Evolutionary conservation across 2,888 invertebrate genomes (phyloP).

Genomic region (Mesochorus sp.): DNA sequence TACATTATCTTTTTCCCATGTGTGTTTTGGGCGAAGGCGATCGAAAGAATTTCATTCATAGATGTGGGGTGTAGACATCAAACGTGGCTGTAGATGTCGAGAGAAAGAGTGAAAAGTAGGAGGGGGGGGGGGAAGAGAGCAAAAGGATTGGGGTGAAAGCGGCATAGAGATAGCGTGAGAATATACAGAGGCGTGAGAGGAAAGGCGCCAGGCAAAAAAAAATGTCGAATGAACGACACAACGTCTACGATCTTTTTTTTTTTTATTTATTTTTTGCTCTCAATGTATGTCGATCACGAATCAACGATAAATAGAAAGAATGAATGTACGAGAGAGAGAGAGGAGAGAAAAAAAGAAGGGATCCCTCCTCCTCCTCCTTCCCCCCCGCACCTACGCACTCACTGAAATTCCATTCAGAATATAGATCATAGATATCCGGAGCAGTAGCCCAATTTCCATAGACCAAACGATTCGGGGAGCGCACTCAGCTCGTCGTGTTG

Average conservation of each 20-base stretch:
- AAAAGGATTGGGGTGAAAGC: conserved; percentile 53
- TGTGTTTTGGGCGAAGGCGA: conserved; percentile 54
- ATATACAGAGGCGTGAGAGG: conserved; percentile 31
- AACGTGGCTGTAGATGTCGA: conserved; percentile 59
- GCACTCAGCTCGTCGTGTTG: neutral
- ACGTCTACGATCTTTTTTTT: neutral
- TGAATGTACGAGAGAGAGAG: neutral
- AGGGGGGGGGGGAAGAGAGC: conserved; percentile 11
- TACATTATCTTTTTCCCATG: conserved; percentile 50
- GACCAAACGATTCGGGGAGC: conserved; percentile 22
- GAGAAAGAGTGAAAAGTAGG: conserved; percentile 56
- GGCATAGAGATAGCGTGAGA: conserved; percentile 55
- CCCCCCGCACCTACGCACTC: conserved; percentile 50
- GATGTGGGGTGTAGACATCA: conserved; percentile 69
- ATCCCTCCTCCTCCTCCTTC: neutral
- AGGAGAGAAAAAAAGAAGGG: conserved; percentile 18
- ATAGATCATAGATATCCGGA: conserved; percentile 51
- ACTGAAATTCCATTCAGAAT: conserved; percentile 52
- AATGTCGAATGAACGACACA: conserved; percentile 66
- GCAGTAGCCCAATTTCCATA: conserved; percentile 54
- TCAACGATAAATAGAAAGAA: conserved; percentile 31
- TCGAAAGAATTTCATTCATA: conserved; percentile 78
- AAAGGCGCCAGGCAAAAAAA: conserved; percentile 73
- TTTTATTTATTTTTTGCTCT: neutral
- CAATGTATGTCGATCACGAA: conserved; percentile 1